Evolutionary conservation across 2,113 vertebrate species (phyloP).

Genomic region (Ptilorrhoa leucosticta): DNA sequence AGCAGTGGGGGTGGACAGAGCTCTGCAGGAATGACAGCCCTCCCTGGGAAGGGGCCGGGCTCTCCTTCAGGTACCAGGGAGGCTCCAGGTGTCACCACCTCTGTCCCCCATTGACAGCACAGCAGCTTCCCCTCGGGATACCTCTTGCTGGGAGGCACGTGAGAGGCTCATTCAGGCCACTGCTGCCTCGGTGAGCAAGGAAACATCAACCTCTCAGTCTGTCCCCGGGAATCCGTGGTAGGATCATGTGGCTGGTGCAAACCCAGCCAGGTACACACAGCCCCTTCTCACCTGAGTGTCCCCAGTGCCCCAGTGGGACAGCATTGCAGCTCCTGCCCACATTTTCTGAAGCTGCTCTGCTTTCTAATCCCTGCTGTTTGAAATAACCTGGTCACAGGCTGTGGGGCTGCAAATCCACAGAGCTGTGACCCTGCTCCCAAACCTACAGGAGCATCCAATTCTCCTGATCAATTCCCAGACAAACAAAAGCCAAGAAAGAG

Average conservation of each 20-base stretch:
- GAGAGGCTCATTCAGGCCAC: background rate
- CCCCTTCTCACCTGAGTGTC: background rate
- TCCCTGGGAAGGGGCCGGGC: fast-evolving
- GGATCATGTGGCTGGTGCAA: background rate
- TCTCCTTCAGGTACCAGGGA: background rate
- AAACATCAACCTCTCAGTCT: fast-evolving
- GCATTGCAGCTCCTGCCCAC: background rate
- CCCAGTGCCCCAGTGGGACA: background rate
- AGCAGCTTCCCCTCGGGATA: background rate
- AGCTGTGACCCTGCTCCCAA: background rate
- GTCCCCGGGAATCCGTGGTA: background rate
- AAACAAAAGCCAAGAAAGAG: background rate
- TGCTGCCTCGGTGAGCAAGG: background rate
- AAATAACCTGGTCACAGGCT: background rate
- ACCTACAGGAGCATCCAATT: background rate
- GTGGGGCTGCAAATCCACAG: background rate
- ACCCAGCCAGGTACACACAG: no score
- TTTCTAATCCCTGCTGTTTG: background rate
- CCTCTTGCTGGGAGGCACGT: background rate
- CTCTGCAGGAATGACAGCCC: background rate
- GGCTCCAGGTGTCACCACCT: background rate
- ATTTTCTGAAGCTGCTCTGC: background rate
- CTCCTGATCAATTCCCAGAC: background rate
- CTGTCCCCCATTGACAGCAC: no score
- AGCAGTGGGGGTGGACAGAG: background rate